These are phyloP conservation scores for Phaethon lepturus DNA, from an alignment of 2,113 vertebrate genomes.

Conservation along the genomic window DNA sequence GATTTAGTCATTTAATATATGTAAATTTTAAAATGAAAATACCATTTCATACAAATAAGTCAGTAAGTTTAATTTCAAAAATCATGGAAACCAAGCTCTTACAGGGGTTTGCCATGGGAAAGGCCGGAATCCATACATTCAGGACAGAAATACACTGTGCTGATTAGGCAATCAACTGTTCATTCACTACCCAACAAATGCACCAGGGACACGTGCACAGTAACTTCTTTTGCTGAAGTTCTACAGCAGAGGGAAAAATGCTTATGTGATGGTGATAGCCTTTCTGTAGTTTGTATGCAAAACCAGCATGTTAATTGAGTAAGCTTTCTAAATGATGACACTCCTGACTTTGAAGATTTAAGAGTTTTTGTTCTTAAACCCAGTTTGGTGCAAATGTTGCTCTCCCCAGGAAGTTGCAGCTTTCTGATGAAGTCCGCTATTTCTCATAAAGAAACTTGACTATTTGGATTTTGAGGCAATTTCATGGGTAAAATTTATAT, in stretches of 20 bases:
- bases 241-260: background rate
- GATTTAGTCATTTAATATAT: background rate
- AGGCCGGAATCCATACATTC: background rate
- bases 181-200: background rate
- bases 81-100: background rate
- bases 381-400: background rate
- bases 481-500: background rate
- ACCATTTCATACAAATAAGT: background rate
- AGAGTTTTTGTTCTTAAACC: background rate
- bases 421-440: background rate
- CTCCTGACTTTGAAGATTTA: background rate
- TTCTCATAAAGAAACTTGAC: background rate
- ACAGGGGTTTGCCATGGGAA: background rate
- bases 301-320: background rate
- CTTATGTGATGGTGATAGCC: background rate
- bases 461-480: background rate
- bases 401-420: background rate
- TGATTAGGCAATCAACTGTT: background rate
- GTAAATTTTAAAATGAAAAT: background rate
- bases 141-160: background rate
- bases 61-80: background rate
- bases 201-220: background rate
- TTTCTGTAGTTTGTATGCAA: background rate
- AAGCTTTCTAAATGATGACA: background rate
- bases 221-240: background rate